Evolutionary conservation across 2,797 vertebrate species (phyloP).

Genomic region (Argya squamiceps): DNA sequence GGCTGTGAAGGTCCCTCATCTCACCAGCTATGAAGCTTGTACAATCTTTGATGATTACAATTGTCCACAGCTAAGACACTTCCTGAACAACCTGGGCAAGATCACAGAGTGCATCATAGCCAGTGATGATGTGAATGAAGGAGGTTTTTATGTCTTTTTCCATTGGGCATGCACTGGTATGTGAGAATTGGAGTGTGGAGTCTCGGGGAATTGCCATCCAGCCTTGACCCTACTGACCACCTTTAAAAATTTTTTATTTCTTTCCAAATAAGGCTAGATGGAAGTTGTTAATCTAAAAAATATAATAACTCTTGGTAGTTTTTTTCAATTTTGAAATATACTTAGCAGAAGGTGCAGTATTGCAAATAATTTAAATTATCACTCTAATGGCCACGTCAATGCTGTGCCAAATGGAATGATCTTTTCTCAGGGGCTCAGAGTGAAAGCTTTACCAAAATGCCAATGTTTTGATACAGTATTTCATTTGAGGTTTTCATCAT

Average conservation of each 20-base stretch:
- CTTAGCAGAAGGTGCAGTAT: background rate
- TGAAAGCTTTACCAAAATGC: background rate
- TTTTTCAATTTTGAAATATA: background rate
- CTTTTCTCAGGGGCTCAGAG: background rate
- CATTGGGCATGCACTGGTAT: rapidly evolving
- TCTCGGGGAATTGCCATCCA: rapidly evolving
- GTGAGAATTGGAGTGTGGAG: background rate
- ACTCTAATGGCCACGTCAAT: background rate
- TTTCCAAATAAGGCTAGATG: background rate
- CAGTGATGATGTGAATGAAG: background rate
- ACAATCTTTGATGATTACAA: background rate
- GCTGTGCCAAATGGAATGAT: background rate
- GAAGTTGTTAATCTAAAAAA: background rate
- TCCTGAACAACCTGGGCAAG: background rate
- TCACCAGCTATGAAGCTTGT: background rate
- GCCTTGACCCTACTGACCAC: background rate
- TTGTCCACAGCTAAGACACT: background rate
- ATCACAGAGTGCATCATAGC: background rate
- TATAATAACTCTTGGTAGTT: background rate
- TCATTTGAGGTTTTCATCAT: background rate
- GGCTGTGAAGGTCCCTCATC: background rate
- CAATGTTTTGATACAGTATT: background rate
- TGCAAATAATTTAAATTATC: background rate
- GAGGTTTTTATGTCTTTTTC: background rate
- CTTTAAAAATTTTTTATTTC: background rate